These are phyloP conservation scores for Drosophila paranaensis DNA, from an alignment of 2,888 invertebrate genomes.

Conservation along the genomic window DNA sequence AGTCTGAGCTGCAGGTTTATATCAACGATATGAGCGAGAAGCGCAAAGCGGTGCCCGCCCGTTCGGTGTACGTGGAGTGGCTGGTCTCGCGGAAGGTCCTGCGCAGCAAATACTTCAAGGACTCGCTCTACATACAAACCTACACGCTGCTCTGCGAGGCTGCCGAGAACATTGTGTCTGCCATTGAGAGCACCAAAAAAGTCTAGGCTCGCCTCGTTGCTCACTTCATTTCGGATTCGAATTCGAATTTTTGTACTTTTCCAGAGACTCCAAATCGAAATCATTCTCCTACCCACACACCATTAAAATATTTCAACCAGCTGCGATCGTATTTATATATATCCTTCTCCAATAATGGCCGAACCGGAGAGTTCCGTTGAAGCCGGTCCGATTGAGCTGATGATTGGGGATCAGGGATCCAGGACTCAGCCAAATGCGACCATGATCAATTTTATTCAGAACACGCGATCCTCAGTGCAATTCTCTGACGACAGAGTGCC, in stretches of 20 bases:
- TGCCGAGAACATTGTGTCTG: conserved; percentile 77
- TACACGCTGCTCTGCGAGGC: conserved; percentile 74
- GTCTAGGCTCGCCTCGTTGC: conserved; percentile 1
- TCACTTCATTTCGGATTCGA: not conserved
- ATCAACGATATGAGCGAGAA: conserved; percentile 8
- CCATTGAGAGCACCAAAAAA: conserved; percentile 73
- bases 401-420: not conserved
- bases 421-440: conserved; percentile 14
- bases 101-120: conserved; percentile 66
- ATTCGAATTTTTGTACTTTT: conserved; percentile 13
- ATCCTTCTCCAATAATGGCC: not conserved
- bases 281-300: conserved; percentile 25
- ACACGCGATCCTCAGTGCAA: conserved; percentile 1
- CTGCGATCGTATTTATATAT: not conserved
- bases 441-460: conserved; percentile 30
- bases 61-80: conserved; percentile 21
- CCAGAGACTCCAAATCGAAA: conserved; percentile 32
- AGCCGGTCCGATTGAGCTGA: too few species aligned
- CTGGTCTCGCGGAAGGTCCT: conserved; percentile 46
- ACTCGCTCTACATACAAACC: conserved; percentile 78
- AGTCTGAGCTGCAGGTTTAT: conserved; percentile 53
- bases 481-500: fast-evolving
- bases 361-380: fast-evolving
- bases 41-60: conserved; percentile 3
- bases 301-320: conserved; percentile 15